These are phyloP conservation scores for Sphinx pinastri DNA, from an alignment of 2,888 invertebrate genomes.

Conservation along the genomic window DNA sequence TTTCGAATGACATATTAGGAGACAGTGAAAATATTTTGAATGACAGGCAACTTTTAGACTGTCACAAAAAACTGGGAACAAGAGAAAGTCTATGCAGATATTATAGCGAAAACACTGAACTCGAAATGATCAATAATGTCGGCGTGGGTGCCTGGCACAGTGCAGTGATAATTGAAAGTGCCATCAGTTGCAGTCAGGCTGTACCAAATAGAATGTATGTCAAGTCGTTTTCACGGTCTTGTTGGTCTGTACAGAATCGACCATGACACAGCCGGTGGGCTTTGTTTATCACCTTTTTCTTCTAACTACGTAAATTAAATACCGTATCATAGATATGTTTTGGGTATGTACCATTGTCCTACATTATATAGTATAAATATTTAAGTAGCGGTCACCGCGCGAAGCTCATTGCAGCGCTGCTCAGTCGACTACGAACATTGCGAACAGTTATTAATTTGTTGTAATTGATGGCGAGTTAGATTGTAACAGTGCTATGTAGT, in stretches of 20 bases:
- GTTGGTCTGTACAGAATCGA: constrained; percentile 52
- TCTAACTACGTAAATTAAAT: constrained; percentile 22
- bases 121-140: constrained; percentile 65
- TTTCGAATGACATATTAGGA: constrained; percentile 63
- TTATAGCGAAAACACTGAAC: constrained; percentile 67
- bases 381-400: constrained; percentile 31
- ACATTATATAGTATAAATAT: constrained; percentile 14
- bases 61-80: constrained; percentile 59
- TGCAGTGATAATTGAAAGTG: constrained; percentile 80
- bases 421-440: constrained; percentile 13
- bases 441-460: constrained; percentile 47
- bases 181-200: constrained; percentile 70
- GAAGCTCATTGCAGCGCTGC: constrained; percentile 38
- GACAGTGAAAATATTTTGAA: constrained; percentile 67
- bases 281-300: constrained; percentile 17
- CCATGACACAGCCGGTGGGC: constrained; percentile 60
- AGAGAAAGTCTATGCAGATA: constrained; percentile 75
- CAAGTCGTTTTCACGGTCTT: constrained; percentile 78
- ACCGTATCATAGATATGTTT: constrained; percentile 14
- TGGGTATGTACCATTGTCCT: constrained; percentile 5
- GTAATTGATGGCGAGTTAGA: constrained; percentile 52
- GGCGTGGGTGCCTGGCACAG: constrained; percentile 60
- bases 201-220: constrained; percentile 75
- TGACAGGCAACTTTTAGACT: constrained; percentile 69
- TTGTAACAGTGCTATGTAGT: constrained; percentile 46